Evolutionary conservation across 2,888 invertebrate species (phyloP).

Genomic region (Luperina testacea): DNA sequence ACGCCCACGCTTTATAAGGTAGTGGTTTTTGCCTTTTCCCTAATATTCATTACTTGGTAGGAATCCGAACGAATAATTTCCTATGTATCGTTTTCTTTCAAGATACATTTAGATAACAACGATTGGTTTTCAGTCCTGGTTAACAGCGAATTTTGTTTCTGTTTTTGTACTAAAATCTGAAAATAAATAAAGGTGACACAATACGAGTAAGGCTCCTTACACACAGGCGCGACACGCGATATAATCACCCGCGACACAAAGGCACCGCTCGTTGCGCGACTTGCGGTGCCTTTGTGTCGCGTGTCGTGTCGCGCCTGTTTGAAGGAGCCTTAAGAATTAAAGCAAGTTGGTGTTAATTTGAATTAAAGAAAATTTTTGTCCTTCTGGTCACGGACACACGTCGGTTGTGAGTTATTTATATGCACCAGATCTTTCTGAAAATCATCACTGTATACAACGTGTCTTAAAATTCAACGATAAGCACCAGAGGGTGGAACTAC

Average conservation of each 20-base stretch:
- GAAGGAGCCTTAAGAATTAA: too few relatives aligned
- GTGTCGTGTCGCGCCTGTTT: too few relatives aligned
- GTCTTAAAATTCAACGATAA: too few relatives aligned
- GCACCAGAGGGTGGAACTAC: too few relatives aligned
- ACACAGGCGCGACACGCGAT: too few relatives aligned
- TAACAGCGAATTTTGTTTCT: not conserved
- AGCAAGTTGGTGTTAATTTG: not conserved
- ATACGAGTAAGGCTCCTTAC: too few relatives aligned
- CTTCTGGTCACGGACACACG: not conserved
- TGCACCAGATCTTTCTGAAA: not conserved
- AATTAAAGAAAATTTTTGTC: too few relatives aligned
- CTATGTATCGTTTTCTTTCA: not conserved
- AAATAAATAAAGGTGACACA: not conserved
- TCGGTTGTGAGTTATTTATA: not conserved
- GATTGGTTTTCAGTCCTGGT: not conserved
- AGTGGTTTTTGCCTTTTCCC: not conserved
- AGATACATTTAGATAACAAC: not conserved
- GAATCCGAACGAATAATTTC: too few relatives aligned
- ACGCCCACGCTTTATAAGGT: conserved; percentile 23
- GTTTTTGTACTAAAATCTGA: not conserved
- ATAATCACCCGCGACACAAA: too few relatives aligned
- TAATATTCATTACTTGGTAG: not conserved
- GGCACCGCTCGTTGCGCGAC: too few relatives aligned
- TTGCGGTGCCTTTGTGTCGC: too few relatives aligned
- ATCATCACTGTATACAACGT: too few relatives aligned